Percentiles rank a stretch among this genome's conserved stretches.
Evolutionary conservation across 2,797 vertebrate genomes (phyloP).

Genomic region (Acridotheres tristis): DNA sequence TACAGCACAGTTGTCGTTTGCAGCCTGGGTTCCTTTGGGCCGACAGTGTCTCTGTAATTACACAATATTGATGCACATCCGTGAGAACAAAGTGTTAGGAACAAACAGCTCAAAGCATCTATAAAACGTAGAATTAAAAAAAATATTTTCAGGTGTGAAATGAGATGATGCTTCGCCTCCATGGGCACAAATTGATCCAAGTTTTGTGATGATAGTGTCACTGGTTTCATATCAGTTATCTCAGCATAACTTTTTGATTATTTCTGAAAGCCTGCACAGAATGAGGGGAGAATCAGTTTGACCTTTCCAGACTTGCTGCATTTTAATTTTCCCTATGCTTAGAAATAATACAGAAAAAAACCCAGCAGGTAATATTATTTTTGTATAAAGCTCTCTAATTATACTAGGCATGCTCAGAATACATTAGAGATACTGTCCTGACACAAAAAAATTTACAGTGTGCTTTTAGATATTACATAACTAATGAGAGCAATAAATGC

Average conservation of each 20-base stretch:
- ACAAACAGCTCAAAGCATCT: slow-evolving; percentile 17
- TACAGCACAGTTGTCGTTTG: not conserved
- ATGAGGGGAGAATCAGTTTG: slow-evolving; percentile 17
- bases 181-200: slow-evolving; percentile 32
- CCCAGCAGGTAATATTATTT: slow-evolving; percentile 30
- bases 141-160: slow-evolving; percentile 27
- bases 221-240: not conserved
- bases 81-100: not conserved
- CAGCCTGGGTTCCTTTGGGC: not conserved
- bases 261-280: slow-evolving; percentile 30
- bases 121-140: slow-evolving; percentile 27
- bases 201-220: not conserved
- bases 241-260: slow-evolving; percentile 29
- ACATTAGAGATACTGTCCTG: slow-evolving; percentile 16
- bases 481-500: slow-evolving; percentile 47
- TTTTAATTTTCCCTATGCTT: slow-evolving; percentile 36
- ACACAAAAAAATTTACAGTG: not conserved
- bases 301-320: slow-evolving; percentile 29
- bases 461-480: slow-evolving; percentile 34
- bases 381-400: not conserved
- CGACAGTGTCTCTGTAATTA: not conserved
- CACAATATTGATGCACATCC: not conserved
- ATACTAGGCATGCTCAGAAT: slow-evolving; percentile 25
- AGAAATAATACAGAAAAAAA: slow-evolving; percentile 22
- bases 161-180: not conserved